These are phyloP conservation scores for Semibalanus balanoides DNA, from an alignment of 1,140 invertebrate species.

Conservation along the genomic window DNA sequence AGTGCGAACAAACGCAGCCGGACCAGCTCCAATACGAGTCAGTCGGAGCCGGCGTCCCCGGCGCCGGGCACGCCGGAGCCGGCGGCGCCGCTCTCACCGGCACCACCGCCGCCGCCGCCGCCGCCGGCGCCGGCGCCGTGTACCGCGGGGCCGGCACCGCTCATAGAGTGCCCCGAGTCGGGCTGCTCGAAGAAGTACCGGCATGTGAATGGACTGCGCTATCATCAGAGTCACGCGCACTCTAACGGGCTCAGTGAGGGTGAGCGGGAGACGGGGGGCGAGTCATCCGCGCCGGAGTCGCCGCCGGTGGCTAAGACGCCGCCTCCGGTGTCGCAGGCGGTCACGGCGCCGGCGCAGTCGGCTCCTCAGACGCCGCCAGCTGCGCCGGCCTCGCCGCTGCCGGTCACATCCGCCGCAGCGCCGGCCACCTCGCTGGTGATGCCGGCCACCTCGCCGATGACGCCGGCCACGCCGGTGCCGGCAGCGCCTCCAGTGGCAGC, in stretches of 20 bases:
- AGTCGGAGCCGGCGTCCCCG: slow-evolving; percentile 22
- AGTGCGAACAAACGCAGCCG: neutral
- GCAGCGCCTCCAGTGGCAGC: neutral
- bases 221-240: slow-evolving; percentile 89
- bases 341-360: neutral
- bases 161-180: slow-evolving; percentile 90
- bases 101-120: slow-evolving; percentile 25
- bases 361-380: neutral
- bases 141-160: slow-evolving; percentile 44
- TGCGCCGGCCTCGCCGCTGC: neutral
- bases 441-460: neutral
- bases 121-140: slow-evolving; percentile 33
- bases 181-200: slow-evolving; percentile 97
- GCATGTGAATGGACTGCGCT: slow-evolving; percentile 88
- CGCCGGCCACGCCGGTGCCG: no score
- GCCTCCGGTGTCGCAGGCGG: neutral
- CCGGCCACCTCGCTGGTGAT: neutral
- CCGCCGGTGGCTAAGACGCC: no score
- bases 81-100: slow-evolving; percentile 34
- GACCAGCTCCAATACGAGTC: slow-evolving; percentile 14
- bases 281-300: neutral
- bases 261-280: slow-evolving; percentile 20
- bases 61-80: slow-evolving; percentile 33
- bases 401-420: neutral
- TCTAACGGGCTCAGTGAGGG: slow-evolving; percentile 25